Base-by-base conservation (phyloP, 2,113 vertebrate species). In the Desmodus rotundus region DNA sequence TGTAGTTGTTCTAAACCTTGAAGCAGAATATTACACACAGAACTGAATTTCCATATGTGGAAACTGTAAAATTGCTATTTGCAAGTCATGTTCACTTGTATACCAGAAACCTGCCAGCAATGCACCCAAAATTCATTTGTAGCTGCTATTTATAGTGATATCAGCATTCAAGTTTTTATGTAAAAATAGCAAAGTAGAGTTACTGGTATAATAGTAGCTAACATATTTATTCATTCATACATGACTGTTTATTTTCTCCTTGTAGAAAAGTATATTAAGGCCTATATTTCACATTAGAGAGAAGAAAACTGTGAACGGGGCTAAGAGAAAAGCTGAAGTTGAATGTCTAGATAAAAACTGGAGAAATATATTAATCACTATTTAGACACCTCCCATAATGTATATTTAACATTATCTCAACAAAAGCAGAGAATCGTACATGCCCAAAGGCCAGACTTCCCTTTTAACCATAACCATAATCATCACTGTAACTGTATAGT, bases 31-130 rank as follows among this genome's bases (percentile, higher is more conserved):
- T 98, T 97, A 98, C 97, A 98, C 82, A 98, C 95, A 98, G 96
- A 97, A 96, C 97, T 98, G 93, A 98, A 98, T 98, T 98, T 98
- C 97, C 98, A 98, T 98, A 98, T 98, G 98, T 98, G 95, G 98
- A 98, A 98, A 98, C 97, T 97, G 36, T 97, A 98, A 98, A 98
- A 98, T 98, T 98, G 98, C 97, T 98, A 98, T 98, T 98, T 98
- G 98, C 98, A 98, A 98, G 98, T 98, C 98, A 97, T 98, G 97
- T 98, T 98, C 98, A 98, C 98, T 98, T 98, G 98, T 98, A 98
- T 98, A 98, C 98, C 97, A 98, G 97, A 98, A 98, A 98, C 97
- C 97, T 98, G 98, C 97, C 97, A 97, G 93, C 91, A 73, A 97
- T 97, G 98, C 96, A 97, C 97, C 98, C 98, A 98, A 98, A 98